Conservation (phyloP, 2,888 invertebrate species). For the Homarus gammarus region DNA sequence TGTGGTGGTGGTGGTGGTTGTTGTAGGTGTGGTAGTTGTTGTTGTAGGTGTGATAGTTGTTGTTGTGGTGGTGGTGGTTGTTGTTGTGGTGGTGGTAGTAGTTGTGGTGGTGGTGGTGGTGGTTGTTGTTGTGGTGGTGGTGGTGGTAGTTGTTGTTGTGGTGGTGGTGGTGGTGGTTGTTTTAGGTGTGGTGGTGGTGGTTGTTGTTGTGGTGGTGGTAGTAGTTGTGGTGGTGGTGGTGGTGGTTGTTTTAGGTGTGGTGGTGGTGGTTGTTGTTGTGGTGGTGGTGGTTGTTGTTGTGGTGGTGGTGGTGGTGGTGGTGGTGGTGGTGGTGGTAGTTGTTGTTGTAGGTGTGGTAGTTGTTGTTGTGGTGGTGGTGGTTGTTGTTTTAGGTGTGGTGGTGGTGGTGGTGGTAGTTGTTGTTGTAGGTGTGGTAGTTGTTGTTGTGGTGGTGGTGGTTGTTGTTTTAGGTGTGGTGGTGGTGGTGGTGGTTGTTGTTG, state of each 20-base stretch:
- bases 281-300: not conserved
- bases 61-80: not conserved
- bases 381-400: not conserved
- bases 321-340: not conserved
- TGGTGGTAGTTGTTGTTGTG: not conserved
- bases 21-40: too few relatives aligned
- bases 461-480: too few relatives aligned
- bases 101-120: not conserved
- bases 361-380: not conserved
- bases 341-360: too few relatives aligned
- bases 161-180: not conserved
- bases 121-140: not conserved
- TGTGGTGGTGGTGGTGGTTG: not conserved
- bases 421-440: too few relatives aligned
- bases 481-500: not conserved
- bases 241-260: not conserved
- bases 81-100: not conserved
- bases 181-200: not conserved
- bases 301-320: not conserved
- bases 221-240: not conserved
- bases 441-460: not conserved
- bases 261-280: too few relatives aligned
- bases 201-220: not conserved
- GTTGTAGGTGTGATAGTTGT: too few relatives aligned
- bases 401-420: not conserved